Conservation (phyloP, 92 coral and sea anemone species). For the Diadumene lineata region DNA sequence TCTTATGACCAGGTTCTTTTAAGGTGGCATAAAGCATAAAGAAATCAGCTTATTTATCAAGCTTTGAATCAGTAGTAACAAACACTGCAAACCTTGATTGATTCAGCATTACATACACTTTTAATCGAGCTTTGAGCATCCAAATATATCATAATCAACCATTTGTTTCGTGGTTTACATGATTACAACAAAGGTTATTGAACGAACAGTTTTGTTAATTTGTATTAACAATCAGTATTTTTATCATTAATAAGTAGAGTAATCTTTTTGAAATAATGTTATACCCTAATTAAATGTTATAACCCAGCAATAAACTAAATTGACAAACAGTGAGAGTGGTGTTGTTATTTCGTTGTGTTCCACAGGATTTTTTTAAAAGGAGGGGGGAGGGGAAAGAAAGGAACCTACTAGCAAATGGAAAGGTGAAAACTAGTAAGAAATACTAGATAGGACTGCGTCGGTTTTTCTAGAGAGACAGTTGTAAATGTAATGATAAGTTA, state of each 20-base stretch:
- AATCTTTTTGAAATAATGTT: background rate
- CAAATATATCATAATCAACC: background rate
- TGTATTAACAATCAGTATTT: background rate
- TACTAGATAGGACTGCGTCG: no score
- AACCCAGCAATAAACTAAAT: slow-evolving; percentile 10
- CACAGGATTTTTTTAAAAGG: background rate
- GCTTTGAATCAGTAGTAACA: no score
- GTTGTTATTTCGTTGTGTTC: background rate
- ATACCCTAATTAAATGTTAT: slow-evolving; percentile 8
- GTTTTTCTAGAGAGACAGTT: no score
- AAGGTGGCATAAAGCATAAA: no score
- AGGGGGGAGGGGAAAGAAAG: slow-evolving; percentile 1
- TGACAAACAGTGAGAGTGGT: background rate
- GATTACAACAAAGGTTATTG: background rate
- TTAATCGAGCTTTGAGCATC: background rate
- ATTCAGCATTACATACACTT: no score
- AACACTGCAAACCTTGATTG: no score
- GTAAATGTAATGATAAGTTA: no score
- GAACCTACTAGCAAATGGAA: no score
- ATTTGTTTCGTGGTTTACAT: background rate
- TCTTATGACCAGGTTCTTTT: no score
- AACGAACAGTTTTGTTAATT: background rate
- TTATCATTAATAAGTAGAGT: no score
- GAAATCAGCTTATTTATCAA: no score
- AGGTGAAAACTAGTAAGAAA: no score